Evolutionary conservation across 2,888 invertebrate species (phyloP).

Genomic region (Mythimna ferrago): DNA sequence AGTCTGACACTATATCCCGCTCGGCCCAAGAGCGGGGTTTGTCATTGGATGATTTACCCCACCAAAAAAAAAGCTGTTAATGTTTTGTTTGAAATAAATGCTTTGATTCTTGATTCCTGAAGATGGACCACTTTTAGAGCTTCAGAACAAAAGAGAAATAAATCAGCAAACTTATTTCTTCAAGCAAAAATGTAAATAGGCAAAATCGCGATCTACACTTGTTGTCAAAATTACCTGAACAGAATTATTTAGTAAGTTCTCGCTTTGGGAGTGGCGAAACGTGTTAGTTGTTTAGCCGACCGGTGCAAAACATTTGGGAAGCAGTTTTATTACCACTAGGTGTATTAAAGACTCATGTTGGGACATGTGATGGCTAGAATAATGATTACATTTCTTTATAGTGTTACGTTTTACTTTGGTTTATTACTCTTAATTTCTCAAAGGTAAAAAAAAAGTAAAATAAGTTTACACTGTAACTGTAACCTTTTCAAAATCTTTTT

Average conservation of each 20-base stretch:
- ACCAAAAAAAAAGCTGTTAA: too few species aligned
- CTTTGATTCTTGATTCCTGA: too few species aligned
- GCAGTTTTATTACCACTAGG: slow-evolving; percentile 32
- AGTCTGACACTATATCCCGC: too few species aligned
- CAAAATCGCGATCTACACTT: slow-evolving; percentile 18
- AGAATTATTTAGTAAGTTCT: slow-evolving; percentile 32
- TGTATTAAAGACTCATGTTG: slow-evolving; percentile 14
- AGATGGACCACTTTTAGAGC: too few species aligned
- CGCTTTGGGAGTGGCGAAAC: slow-evolving; percentile 39
- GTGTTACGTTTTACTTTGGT: background rate
- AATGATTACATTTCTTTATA: background rate
- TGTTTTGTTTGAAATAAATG: too few species aligned
- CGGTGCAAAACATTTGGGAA: slow-evolving; percentile 40
- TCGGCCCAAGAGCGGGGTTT: too few species aligned
- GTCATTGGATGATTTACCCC: too few species aligned
- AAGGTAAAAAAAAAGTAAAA: too few species aligned
- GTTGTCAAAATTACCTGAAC: slow-evolving; percentile 22
- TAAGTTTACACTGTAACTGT: too few species aligned
- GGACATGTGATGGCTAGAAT: background rate
- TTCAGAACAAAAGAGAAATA: too few species aligned
- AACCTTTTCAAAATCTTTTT: too few species aligned
- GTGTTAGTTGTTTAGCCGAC: slow-evolving; percentile 34
- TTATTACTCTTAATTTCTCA: background rate
- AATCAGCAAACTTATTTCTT: too few species aligned
- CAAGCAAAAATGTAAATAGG: background rate